A percentile compares a stretch with the other conserved stretches of the same genome.
These are phyloP conservation scores for Asarcornis scutulata DNA, from an alignment of 2,113 vertebrate species.

Conservation along the genomic window DNA sequence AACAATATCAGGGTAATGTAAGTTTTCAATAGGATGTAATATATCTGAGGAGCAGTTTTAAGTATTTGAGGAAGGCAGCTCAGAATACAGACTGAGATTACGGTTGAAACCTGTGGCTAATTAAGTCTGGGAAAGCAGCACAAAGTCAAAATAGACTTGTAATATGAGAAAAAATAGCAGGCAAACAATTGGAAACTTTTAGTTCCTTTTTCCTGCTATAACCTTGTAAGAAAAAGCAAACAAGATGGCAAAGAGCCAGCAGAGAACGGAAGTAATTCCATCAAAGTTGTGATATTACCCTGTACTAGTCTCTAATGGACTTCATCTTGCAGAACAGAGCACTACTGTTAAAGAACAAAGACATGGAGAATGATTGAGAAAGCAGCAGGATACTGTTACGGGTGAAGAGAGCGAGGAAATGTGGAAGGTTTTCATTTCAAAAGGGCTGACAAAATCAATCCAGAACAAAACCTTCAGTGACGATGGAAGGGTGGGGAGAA, in stretches of 20 bases:
- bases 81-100: not conserved
- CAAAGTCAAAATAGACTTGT: not conserved
- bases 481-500: not conserved
- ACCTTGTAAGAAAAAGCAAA: not conserved
- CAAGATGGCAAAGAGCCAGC: not conserved
- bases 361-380: not conserved
- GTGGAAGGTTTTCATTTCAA: not conserved
- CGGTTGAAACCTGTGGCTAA: not conserved
- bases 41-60: not conserved
- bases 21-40: not conserved
- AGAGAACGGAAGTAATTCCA: not conserved
- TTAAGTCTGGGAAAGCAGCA: not conserved
- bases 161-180: not conserved
- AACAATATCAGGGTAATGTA: not conserved
- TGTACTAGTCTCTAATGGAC: not conserved
- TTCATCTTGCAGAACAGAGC: not conserved
- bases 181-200: not conserved
- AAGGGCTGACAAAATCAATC: not conserved
- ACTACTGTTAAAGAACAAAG: not conserved
- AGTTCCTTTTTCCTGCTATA: not conserved
- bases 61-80: not conserved
- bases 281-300: not conserved
- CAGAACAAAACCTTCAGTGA: not conserved
- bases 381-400: not conserved
- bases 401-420: not conserved